Evolutionary conservation across 2,888 invertebrate species (phyloP).

Genomic region (Spodoptera littoralis): DNA sequence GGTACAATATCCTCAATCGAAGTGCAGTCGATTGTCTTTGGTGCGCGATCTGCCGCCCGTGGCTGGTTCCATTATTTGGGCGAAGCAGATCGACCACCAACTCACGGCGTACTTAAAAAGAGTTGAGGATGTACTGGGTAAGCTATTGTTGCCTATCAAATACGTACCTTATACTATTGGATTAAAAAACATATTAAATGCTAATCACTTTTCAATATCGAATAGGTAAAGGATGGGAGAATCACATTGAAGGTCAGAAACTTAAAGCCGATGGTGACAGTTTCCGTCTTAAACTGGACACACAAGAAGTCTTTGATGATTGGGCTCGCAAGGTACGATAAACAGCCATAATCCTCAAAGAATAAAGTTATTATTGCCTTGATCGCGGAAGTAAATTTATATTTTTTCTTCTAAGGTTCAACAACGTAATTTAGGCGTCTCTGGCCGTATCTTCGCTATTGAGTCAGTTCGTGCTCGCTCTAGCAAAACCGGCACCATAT

Average conservation of each 20-base stretch:
- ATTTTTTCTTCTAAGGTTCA: conserved; percentile 89
- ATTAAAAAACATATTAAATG: not conserved
- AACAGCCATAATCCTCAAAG: not conserved
- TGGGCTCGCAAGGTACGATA: conserved; percentile 95
- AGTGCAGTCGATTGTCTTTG: conserved; percentile 96
- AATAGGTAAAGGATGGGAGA: conserved; percentile 98
- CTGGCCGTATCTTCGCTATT: conserved; percentile 97
- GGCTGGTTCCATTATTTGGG: conserved; percentile 99
- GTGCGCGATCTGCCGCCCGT: conserved; percentile 98
- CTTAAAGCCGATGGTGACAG: conserved; percentile 99
- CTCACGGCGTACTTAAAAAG: conserved; percentile 98
- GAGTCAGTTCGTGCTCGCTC: conserved; percentile 94
- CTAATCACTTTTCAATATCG: not conserved
- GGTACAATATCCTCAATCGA: conserved; percentile 98
- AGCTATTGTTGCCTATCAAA: conserved; percentile 33
- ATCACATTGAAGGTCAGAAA: conserved; percentile 99
- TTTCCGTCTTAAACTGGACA: conserved; percentile 98
- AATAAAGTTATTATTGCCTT: not conserved
- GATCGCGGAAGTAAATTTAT: not conserved
- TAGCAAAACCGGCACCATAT: conserved; percentile 94
- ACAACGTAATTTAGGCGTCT: conserved; percentile 97
- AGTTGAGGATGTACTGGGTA: conserved; percentile 99
- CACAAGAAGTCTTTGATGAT: conserved; percentile 99
- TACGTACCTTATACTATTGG: no score
- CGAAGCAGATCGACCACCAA: conserved; percentile 99